phyloP scores from a whole-genome alignment of 2,797 vertebrate genomes.

The Chiloscyllium punctatum region DNA sequence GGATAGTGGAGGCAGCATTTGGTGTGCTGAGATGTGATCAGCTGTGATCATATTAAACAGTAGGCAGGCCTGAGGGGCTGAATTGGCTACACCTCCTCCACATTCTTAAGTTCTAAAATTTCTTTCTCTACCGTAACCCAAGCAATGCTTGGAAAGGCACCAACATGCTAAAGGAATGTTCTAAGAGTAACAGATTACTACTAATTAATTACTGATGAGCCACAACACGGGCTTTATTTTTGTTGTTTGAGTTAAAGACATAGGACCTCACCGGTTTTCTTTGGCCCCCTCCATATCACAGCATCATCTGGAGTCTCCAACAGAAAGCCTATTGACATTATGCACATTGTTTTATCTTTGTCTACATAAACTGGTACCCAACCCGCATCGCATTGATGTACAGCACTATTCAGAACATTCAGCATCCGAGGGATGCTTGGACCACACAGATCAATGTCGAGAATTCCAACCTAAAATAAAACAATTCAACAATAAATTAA shows the following conservation, averaged over 20 bases:
- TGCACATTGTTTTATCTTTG: conserved; percentile 65
- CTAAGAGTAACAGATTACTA: not conserved
- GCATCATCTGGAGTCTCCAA: conserved; percentile 83
- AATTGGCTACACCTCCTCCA: too few relatives aligned
- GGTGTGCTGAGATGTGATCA: too few relatives aligned
- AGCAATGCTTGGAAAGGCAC: not conserved
- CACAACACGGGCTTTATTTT: not conserved
- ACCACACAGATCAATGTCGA: conserved; percentile 88
- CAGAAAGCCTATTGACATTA: conserved; percentile 95
- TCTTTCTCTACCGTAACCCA: not conserved
- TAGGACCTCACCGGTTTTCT: conserved; percentile 71
- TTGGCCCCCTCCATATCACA: conserved; percentile 92
- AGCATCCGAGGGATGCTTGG: conserved; percentile 93
- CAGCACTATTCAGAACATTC: conserved; percentile 57
- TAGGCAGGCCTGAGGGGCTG: too few relatives aligned
- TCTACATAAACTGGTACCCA: conserved; percentile 89
- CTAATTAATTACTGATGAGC: not conserved
- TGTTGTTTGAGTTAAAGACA: not conserved
- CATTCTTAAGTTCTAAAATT: not conserved
- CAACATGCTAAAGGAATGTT: not conserved
- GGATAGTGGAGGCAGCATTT: too few relatives aligned
- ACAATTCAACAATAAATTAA: not conserved
- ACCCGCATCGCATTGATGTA: conserved; percentile 85
- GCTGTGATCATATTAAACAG: too few relatives aligned
- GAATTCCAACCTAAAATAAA: conserved; percentile 76